Conservation (phyloP, 2,797 vertebrate genomes). For the Eidolon dupreanum region DNA sequence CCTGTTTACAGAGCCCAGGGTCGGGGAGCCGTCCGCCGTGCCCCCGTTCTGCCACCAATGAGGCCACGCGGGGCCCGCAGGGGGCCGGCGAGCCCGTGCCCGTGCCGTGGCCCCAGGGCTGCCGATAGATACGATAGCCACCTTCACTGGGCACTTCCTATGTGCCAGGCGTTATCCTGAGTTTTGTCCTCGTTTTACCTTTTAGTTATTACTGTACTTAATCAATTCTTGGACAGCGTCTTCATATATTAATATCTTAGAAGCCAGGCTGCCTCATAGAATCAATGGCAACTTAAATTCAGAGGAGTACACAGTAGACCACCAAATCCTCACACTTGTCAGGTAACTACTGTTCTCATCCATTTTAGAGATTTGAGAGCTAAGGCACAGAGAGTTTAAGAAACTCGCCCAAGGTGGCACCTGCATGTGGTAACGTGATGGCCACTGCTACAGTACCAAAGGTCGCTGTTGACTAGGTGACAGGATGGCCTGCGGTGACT, state of each 20-base stretch:
- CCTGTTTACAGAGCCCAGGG: not conserved
- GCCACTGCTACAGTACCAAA: not conserved
- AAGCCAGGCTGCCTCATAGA: not conserved
- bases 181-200: not conserved
- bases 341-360: not conserved
- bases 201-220: not conserved
- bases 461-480: not conserved
- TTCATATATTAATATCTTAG: not conserved
- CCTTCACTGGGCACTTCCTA: not conserved
- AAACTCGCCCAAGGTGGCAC: not conserved
- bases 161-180: not conserved
- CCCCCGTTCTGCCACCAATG: not conserved
- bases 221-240: not conserved
- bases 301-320: not conserved
- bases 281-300: not conserved
- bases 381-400: not conserved
- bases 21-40: not conserved
- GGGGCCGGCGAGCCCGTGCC: not conserved
- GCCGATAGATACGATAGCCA: not conserved
- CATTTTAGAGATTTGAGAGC: not conserved
- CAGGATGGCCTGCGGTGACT: too few species aligned
- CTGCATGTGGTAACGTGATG: not conserved
- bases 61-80: rapidly evolving
- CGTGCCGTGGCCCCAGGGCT: not conserved
- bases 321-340: not conserved